Conservation (phyloP, 2,797 vertebrate species). For the Pipistrellus pygmaeus region DNA sequence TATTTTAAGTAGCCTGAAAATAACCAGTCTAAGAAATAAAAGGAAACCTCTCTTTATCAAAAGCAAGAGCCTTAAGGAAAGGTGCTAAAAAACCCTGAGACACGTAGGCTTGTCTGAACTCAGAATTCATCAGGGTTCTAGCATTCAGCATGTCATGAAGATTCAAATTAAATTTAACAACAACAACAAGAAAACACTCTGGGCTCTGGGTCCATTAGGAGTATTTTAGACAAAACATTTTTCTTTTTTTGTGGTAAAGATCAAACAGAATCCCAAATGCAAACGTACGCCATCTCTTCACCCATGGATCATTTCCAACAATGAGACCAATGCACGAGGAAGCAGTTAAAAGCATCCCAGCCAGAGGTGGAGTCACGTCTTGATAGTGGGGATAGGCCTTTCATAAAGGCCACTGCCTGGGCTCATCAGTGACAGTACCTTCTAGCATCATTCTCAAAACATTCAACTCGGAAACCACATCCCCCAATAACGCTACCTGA, state of each 20-base stretch:
- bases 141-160: neutral
- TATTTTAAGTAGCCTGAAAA: conserved; percentile 62
- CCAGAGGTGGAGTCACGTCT: neutral
- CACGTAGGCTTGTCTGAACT: conserved; percentile 23
- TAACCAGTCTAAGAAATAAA: conserved; percentile 52
- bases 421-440: neutral
- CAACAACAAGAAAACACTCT: neutral
- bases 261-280: neutral
- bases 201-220: neutral
- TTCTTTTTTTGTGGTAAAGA: neutral
- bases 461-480: neutral
- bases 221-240: neutral
- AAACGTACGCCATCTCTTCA: neutral
- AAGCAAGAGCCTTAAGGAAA: conserved; percentile 50
- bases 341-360: neutral
- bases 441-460: conserved; percentile 9
- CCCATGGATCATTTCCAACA: neutral
- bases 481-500: neutral
- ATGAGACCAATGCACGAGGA: neutral
- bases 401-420: neutral
- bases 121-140: neutral
- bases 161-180: neutral
- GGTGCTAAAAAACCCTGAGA: neutral
- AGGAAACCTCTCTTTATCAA: conserved; percentile 28
- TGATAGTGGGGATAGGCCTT: neutral